Conservation (phyloP, 1,140 invertebrate species). For the Sipha flava region DNA sequence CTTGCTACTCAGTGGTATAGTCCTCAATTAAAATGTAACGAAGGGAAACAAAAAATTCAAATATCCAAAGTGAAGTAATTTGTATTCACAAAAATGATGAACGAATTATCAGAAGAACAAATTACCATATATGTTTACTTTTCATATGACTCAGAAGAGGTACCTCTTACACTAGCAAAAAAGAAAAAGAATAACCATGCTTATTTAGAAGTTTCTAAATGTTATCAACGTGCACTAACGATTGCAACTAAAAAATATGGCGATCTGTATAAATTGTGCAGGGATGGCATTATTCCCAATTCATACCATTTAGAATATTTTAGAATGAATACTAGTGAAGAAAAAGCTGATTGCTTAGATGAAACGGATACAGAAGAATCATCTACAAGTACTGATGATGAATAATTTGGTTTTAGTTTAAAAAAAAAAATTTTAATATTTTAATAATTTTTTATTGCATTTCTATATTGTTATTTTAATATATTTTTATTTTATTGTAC, state of each 20-base stretch:
- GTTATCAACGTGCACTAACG: not conserved
- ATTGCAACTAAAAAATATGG: not conserved
- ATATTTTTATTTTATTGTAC: not conserved
- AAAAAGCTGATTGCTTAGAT: not conserved
- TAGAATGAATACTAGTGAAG: not conserved
- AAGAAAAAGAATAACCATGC: not conserved
- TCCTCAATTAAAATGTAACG: not conserved
- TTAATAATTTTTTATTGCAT: not conserved
- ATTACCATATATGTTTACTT: not conserved
- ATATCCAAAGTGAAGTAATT: not conserved
- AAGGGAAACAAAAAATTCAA: not conserved
- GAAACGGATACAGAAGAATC: not conserved
- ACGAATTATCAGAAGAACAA: not conserved
- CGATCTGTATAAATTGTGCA: not conserved
- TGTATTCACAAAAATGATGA: not conserved
- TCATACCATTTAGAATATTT: not conserved
- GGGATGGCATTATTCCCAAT: not conserved
- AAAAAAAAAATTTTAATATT: too few species aligned
- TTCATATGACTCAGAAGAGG: not conserved
- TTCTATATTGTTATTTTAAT: not conserved
- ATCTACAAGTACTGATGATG: not conserved
- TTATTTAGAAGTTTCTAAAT: not conserved
- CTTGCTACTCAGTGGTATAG: not conserved
- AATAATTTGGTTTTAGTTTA: not conserved
- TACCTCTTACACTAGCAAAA: not conserved